Evolutionary conservation across 1,140 invertebrate species (phyloP).

Genomic region (Caenorhabditis remanei): DNA sequence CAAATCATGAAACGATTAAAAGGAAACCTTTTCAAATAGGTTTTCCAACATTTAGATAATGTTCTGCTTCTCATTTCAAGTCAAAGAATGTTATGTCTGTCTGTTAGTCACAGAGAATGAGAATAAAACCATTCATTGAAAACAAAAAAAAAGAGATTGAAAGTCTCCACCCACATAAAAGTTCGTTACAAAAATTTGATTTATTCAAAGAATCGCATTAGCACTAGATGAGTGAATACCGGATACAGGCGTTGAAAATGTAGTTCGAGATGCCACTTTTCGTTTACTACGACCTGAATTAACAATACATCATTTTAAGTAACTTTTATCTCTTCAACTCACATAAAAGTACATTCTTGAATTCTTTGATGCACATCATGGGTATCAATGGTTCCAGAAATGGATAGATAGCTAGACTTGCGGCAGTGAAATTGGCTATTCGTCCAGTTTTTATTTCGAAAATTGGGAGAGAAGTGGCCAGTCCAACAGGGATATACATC

Average conservation of each 20-base stretch:
- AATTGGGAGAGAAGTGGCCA: neutral
- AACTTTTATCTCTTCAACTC: neutral
- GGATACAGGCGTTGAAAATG: neutral
- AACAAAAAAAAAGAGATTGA: neutral
- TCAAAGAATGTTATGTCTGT: neutral
- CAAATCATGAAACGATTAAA: too few species aligned
- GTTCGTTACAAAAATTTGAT: neutral
- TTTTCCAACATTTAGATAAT: too few species aligned
- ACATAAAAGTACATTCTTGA: neutral
- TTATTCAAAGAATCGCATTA: neutral
- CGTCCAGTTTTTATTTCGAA: conserved; percentile 1
- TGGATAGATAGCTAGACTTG: neutral
- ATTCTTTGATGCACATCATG: conserved; percentile 8
- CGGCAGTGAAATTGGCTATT: conserved; percentile 12
- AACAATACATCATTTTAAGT: neutral
- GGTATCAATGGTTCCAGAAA: neutral
- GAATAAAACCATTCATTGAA: neutral
- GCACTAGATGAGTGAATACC: neutral
- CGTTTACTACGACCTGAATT: neutral
- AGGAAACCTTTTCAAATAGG: too few species aligned
- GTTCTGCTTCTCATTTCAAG: too few species aligned
- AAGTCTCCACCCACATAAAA: too few species aligned
- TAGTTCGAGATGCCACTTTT: conserved; percentile 17
- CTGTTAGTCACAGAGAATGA: neutral
- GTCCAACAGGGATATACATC: conserved; percentile 4